Percentiles rank a stretch among this genome's conserved stretches.
These are phyloP conservation scores for Nesospiza acunhae DNA, from an alignment of 2,113 vertebrate genomes.

Conservation along the genomic window DNA sequence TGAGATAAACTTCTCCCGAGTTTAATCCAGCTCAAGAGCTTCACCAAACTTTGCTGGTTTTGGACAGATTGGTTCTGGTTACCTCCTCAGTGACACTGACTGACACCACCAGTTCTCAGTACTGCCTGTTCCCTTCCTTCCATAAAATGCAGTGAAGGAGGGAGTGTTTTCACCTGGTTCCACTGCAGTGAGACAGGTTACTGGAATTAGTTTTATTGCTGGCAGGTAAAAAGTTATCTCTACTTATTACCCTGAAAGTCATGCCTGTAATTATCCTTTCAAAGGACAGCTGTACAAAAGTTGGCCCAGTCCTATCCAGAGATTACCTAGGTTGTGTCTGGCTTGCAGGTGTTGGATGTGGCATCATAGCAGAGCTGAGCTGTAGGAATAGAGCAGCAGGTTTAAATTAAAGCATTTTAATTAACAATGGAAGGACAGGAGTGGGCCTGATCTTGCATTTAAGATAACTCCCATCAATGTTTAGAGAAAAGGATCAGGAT, in stretches of 20 bases:
- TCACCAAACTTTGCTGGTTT: neutral
- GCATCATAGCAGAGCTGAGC: neutral
- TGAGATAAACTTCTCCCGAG: neutral
- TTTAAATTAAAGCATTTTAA: neutral
- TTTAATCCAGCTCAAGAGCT: neutral
- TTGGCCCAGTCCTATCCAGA: neutral
- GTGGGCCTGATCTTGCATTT: neutral
- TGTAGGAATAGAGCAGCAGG: accelerated
- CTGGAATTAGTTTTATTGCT: neutral
- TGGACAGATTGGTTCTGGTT: neutral
- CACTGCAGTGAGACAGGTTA: accelerated
- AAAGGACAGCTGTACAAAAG: neutral
- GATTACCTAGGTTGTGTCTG: neutral
- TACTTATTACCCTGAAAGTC: neutral
- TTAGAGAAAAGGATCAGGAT: neutral
- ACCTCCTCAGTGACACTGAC: neutral
- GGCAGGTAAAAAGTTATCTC: neutral
- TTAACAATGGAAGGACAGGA: neutral
- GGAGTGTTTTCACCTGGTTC: neutral
- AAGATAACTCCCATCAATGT: neutral
- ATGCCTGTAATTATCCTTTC: neutral
- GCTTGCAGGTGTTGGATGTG: neutral
- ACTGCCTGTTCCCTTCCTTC: neutral
- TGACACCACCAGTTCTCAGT: neutral
- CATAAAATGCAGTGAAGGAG: neutral